Evolutionary conservation across 2,797 vertebrate species (phyloP).

Genomic region (Prionace glauca): DNA sequence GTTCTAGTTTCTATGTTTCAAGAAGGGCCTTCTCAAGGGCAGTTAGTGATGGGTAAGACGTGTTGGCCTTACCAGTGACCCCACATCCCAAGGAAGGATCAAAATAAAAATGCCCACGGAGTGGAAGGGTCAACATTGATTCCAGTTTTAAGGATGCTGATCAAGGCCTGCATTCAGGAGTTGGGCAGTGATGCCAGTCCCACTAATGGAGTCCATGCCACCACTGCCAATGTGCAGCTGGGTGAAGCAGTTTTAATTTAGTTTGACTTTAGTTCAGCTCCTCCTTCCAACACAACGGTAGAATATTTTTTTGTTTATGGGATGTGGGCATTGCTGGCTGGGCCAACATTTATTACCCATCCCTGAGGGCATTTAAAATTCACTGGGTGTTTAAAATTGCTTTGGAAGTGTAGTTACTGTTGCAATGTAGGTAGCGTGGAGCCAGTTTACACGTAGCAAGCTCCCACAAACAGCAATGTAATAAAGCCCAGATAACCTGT

Average conservation of each 20-base stretch:
- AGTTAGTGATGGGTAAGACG: background rate
- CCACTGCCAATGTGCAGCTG: background rate
- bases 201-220: background rate
- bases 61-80: background rate
- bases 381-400: too few species aligned
- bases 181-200: too few species aligned
- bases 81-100: background rate
- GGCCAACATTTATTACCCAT: too few species aligned
- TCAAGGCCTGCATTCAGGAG: background rate
- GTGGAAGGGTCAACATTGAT: background rate
- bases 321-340: too few species aligned
- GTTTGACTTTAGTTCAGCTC: background rate
- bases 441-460: too few species aligned
- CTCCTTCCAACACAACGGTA: background rate
- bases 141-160: background rate
- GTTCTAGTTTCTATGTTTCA: background rate
- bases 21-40: background rate
- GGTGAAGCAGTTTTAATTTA: background rate
- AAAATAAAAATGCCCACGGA: background rate
- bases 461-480: too few species aligned
- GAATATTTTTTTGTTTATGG: too few species aligned
- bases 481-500: too few species aligned
- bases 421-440: too few species aligned
- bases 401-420: too few species aligned
- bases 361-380: too few species aligned